Percentiles rank a stretch among this genome's conserved stretches.
Evolutionary conservation across 1,140 invertebrate genomes (phyloP).

Genomic region (Scaptodrosophila lebanonensis): DNA sequence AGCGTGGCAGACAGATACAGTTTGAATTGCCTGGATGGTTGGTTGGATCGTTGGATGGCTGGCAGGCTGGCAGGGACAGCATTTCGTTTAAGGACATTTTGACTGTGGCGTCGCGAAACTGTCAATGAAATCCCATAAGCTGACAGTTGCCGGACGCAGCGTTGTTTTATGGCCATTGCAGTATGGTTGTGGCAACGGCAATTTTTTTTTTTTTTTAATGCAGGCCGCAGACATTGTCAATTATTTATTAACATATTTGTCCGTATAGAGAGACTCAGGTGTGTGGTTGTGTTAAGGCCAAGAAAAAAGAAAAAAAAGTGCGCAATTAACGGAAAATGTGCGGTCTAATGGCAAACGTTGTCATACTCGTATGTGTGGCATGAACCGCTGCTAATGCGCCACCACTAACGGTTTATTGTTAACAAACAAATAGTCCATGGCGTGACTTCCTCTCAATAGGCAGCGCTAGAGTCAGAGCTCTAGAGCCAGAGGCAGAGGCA

Average conservation of each 20-base stretch:
- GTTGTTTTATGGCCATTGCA: constrained; percentile 38
- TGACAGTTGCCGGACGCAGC: constrained; percentile 39
- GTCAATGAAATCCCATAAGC: constrained; percentile 65
- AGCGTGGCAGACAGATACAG: no score
- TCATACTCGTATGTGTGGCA: constrained; percentile 22
- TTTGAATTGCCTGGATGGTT: no score
- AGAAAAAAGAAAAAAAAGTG: no score
- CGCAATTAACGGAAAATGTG: constrained; percentile 42
- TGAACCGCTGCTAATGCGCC: constrained; percentile 19
- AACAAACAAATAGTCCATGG: constrained; percentile 69
- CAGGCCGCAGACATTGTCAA: constrained; percentile 17
- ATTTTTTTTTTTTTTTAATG: no score
- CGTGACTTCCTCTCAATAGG: constrained; percentile 72
- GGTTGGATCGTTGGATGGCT: no score
- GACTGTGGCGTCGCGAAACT: constrained; percentile 49
- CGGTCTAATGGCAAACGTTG: constrained; percentile 42
- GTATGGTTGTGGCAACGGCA: neutral
- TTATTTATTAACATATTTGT: constrained; percentile 52
- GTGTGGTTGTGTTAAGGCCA: no score
- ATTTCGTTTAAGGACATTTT: constrained; percentile 56
- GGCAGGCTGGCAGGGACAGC: constrained; percentile 2
- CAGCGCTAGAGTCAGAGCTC: no score
- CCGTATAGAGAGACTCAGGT: no score
- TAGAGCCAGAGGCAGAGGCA: no score
- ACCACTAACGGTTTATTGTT: constrained; percentile 58